phyloP scores from a whole-genome alignment of 1,140 invertebrate species.

The Nilaparvata lugens region DNA sequence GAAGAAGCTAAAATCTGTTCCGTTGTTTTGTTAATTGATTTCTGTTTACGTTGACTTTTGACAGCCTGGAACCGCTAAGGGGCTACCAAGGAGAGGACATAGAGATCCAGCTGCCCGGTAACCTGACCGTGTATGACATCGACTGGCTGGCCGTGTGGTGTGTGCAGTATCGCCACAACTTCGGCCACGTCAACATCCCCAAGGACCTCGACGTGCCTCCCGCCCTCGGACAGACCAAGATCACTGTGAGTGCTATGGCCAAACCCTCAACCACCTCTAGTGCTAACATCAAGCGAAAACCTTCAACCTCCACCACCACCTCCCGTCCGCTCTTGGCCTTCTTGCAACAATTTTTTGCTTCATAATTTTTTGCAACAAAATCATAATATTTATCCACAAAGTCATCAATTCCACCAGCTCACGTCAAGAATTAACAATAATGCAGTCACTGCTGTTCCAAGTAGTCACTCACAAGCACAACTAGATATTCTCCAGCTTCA shows the following conservation, averaged over 20 bases:
- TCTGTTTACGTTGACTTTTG: conserved; percentile 3
- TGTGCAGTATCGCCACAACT: conserved; percentile 75
- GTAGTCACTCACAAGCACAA: no score
- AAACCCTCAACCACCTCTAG: conserved; percentile 81
- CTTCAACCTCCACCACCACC: neutral
- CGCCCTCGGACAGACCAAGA: conserved; percentile 77
- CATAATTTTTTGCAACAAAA: no score
- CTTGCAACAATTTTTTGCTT: no score
- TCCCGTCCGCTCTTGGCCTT: no score
- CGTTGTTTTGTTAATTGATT: no score
- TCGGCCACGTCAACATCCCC: conserved; percentile 81
- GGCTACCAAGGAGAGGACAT: conserved; percentile 86
- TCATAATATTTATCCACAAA: no score
- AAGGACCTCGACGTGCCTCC: conserved; percentile 83
- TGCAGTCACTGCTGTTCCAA: no score
- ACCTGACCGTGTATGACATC: conserved; percentile 81
- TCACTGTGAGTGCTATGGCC: conserved; percentile 67
- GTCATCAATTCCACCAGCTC: no score
- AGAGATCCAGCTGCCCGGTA: conserved; percentile 74
- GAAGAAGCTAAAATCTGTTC: no score
- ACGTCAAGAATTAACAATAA: no score
- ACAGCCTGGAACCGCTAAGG: conserved; percentile 61
- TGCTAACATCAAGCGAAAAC: conserved; percentile 14
- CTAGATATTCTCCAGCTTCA: no score
- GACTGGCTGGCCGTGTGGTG: conserved; percentile 90